A percentile compares a stretch with the other conserved stretches of the same genome.
These are phyloP conservation scores for Corythucha ciliata DNA, from an alignment of 2,888 invertebrate species.

Conservation along the genomic window DNA sequence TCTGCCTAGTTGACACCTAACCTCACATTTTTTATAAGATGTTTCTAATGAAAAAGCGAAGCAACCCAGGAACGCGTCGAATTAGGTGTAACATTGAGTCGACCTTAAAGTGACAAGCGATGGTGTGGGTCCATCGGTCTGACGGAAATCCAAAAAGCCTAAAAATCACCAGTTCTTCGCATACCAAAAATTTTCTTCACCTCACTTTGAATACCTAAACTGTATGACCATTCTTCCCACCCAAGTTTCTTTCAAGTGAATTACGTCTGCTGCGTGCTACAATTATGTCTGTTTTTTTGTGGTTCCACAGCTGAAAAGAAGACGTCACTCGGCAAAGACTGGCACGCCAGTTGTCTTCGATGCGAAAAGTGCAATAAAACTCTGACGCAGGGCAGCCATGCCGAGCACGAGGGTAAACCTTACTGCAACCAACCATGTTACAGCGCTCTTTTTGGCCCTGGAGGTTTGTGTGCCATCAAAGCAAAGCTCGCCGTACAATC, in stretches of 20 bases:
- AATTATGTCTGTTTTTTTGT: neutral
- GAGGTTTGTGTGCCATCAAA: slow-evolving; percentile 23
- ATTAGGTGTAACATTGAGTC: no score
- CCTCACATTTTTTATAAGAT: no score
- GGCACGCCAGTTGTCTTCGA: slow-evolving; percentile 57
- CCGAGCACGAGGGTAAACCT: slow-evolving; percentile 68
- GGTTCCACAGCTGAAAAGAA: slow-evolving; percentile 53
- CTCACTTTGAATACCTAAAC: neutral
- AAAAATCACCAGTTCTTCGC: no score
- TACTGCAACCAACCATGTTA: slow-evolving; percentile 80
- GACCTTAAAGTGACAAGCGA: no score
- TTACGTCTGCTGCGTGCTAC: neutral
- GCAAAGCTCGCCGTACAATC: neutral
- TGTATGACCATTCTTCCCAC: neutral
- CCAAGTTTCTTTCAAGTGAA: neutral
- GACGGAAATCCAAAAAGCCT: no score
- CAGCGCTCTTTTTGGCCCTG: slow-evolving; percentile 61
- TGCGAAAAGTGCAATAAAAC: slow-evolving; percentile 64
- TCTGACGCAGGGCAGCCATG: slow-evolving; percentile 55
- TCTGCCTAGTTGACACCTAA: no score
- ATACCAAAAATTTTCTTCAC: no score
- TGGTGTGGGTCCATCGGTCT: no score
- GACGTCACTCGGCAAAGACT: slow-evolving; percentile 60
- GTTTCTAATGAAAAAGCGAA: no score
- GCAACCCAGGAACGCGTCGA: no score